phyloP scores from a whole-genome alignment of 2,113 vertebrate genomes.

The Strix uralensis region DNA sequence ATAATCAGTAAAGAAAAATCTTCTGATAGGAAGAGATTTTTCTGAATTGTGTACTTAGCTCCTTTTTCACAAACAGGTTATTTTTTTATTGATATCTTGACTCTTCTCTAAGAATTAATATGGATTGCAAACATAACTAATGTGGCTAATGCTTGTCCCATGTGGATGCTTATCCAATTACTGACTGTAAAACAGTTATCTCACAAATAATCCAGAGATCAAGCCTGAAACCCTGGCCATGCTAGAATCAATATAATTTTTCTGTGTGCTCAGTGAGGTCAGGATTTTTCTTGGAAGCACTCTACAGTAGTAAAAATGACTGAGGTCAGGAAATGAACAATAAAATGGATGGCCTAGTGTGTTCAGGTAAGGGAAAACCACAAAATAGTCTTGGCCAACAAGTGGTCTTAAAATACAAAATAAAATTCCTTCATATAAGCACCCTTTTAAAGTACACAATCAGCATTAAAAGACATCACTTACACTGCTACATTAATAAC shows the following conservation, averaged over 20 bases:
- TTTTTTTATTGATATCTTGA: background rate
- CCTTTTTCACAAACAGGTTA: background rate
- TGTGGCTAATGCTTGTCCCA: background rate
- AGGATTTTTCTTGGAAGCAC: background rate
- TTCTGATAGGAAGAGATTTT: background rate
- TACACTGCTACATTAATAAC: background rate
- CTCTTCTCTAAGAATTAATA: background rate
- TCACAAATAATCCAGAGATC: background rate
- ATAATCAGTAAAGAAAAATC: background rate
- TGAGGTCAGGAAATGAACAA: background rate
- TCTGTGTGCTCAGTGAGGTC: background rate
- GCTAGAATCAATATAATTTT: background rate
- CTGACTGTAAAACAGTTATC: background rate
- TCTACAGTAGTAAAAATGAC: background rate
- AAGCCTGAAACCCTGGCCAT: background rate
- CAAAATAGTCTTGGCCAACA: background rate
- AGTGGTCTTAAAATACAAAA: background rate
- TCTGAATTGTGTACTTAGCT: background rate
- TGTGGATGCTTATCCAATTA: background rate
- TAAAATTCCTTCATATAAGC: background rate
- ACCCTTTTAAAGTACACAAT: background rate
- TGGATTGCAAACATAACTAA: background rate
- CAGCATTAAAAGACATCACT: background rate
- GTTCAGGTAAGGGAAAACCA: background rate
- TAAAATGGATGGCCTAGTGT: background rate